Evolutionary conservation across 2,888 invertebrate species (phyloP), one percentile per base, ranked within the genome.

Genomic region (Paralinhomoeus sp.): DNA sequence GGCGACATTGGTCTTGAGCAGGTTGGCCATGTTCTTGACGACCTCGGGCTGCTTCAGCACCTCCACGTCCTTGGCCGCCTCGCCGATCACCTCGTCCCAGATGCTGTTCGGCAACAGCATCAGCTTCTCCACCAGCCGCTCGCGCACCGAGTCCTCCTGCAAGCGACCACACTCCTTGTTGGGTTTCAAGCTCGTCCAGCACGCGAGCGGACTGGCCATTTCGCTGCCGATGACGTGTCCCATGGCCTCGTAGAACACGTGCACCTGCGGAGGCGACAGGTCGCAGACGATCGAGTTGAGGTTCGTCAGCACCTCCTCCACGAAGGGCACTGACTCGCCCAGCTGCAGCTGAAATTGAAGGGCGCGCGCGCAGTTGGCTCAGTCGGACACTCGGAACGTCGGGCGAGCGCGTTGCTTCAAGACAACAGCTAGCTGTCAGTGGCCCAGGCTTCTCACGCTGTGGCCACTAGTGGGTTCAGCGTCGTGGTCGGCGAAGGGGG

Each of bases 211-310:
- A 76, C 66, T 93, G 89, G 18, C 78, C 74, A 67, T 91, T 87
- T n/a, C n/a, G 38, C 91, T 85, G 62, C 80, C 80, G 60, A 99
- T 93, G 87, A 99, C 93, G 64, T 87, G 83, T 23, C 93, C 97
- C 43, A 97, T 89, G 36, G 97, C 93, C 69, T 97, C 97, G 66
- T 93, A 97, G 69, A 97, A 97, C 40, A 93, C 97, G 64, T 97
- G 91, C 35, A 77, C 75, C 75, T 97, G 97, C 60, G 91, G 82
- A 44, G 85, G 84, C 65, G 91, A 85, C 56, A 99, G 72, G 72
- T 99, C 97, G 73, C 93, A 93, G 62, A 97, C 97, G 54, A 97
- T 97, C 50, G 81, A 79, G 66, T 83, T 87, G 65, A 93, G 87
- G 54, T 82, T 82, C 62, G 77, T 76, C 51, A 99, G 72, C 59